phyloP scores from a whole-genome alignment of 1,140 invertebrate species.

The Orchestia grillus region DNA sequence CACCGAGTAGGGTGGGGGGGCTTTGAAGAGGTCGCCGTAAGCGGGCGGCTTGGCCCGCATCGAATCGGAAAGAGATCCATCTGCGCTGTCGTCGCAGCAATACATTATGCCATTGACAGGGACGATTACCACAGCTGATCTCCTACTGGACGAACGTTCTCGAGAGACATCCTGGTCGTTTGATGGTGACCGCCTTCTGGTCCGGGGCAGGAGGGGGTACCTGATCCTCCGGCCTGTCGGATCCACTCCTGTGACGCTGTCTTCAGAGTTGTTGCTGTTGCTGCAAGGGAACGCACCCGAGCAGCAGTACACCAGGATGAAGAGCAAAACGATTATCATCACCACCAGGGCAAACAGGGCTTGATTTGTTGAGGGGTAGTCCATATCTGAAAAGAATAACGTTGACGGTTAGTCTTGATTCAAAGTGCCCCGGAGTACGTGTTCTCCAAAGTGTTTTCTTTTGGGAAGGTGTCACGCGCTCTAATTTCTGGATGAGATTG shows the following conservation, averaged over 20 bases:
- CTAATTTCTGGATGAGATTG: neutral
- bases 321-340: slow-evolving; percentile 76
- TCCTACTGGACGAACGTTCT: neutral
- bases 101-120: neutral
- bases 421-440: neutral
- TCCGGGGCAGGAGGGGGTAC: neutral
- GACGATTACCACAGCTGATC: neutral
- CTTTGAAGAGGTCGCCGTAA: neutral
- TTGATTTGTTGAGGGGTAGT: slow-evolving; percentile 70
- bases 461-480: neutral
- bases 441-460: neutral
- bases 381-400: slow-evolving; percentile 58
- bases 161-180: neutral
- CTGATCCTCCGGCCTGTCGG: neutral
- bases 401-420: neutral
- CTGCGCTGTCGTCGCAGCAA: neutral
- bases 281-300: slow-evolving; percentile 75
- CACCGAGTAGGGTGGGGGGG: neutral
- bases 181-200: neutral
- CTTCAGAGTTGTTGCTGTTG: slow-evolving; percentile 33
- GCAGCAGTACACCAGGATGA: slow-evolving; percentile 76
- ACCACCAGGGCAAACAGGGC: slow-evolving; percentile 75
- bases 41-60: neutral
- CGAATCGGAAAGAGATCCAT: neutral
- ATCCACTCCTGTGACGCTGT: neutral